Conservation (phyloP, 2,113 vertebrate genomes). For the Dolichotis patagonum region DNA sequence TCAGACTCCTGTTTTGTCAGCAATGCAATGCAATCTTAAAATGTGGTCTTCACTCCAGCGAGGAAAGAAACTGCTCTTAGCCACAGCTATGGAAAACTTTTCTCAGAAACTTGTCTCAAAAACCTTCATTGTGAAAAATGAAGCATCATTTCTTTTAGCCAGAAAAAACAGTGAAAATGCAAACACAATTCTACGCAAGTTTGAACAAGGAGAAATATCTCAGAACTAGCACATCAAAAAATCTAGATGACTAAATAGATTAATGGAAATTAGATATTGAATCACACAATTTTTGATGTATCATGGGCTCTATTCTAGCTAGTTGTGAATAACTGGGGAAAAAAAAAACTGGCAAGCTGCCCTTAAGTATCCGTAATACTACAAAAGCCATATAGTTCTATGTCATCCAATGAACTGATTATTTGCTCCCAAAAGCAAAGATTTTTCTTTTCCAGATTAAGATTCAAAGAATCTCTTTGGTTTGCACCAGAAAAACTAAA, state of each 20-base stretch:
- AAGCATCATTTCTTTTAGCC: neutral
- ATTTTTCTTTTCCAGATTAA: neutral
- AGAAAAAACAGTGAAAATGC: neutral
- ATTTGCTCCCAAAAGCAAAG: neutral
- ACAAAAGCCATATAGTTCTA: neutral
- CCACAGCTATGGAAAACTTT: neutral
- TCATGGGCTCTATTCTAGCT: neutral
- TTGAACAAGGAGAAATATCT: conserved; percentile 7
- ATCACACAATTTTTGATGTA: neutral
- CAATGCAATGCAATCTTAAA: neutral
- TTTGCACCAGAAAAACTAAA: neutral
- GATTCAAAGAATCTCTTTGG: neutral
- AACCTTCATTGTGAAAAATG: neutral
- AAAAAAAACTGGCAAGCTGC: neutral
- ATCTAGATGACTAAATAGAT: neutral
- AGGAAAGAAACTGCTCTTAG: neutral
- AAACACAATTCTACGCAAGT: neutral
- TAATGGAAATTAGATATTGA: neutral
- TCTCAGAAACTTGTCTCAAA: neutral
- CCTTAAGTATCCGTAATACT: neutral
- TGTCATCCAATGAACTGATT: neutral
- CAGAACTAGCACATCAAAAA: conserved; percentile 21
- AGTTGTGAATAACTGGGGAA: neutral
- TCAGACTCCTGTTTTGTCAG: neutral
- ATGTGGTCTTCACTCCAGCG: neutral